Conservation (phyloP, 2,888 invertebrate species). For the Melikaiella ostensackeni region DNA sequence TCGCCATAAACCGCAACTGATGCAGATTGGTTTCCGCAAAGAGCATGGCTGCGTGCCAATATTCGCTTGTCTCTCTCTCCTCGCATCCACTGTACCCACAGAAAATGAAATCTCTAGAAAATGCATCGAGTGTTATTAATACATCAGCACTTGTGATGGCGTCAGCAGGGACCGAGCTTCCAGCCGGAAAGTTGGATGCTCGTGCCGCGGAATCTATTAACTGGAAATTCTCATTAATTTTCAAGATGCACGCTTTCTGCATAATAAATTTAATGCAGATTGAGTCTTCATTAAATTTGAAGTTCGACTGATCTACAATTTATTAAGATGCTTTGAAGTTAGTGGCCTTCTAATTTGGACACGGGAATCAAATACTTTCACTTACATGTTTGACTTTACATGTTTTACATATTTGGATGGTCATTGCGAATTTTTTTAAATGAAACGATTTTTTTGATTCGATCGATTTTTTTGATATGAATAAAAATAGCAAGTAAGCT, state of each 20-base stretch:
- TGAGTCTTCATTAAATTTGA: too few relatives aligned
- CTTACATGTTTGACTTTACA: too few relatives aligned
- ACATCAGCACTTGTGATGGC: neutral
- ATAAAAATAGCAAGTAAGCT: too few relatives aligned
- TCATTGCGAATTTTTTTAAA: too few relatives aligned
- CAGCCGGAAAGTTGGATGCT: slow-evolving; percentile 14
- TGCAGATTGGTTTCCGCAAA: slow-evolving; percentile 30
- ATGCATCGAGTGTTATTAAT: slow-evolving; percentile 9
- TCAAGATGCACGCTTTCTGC: neutral
- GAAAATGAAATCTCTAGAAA: neutral
- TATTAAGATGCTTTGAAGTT: too few relatives aligned
- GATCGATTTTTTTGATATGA: too few relatives aligned
- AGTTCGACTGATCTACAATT: too few relatives aligned
- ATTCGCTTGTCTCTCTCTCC: neutral
- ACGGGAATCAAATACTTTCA: too few relatives aligned
- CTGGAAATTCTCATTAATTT: slow-evolving; percentile 7
- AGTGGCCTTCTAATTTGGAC: too few relatives aligned
- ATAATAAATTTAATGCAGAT: neutral
- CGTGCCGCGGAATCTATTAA: neutral
- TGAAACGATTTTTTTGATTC: too few relatives aligned
- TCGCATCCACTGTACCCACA: neutral
- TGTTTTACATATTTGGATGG: too few relatives aligned
- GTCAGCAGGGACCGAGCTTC: neutral
- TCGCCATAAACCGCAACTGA: slow-evolving; percentile 20
- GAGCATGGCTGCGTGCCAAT: slow-evolving; percentile 17